These are phyloP conservation scores for Pseudomyrmex concolor DNA, from an alignment of 1,140 invertebrate species.

Conservation along the genomic window DNA sequence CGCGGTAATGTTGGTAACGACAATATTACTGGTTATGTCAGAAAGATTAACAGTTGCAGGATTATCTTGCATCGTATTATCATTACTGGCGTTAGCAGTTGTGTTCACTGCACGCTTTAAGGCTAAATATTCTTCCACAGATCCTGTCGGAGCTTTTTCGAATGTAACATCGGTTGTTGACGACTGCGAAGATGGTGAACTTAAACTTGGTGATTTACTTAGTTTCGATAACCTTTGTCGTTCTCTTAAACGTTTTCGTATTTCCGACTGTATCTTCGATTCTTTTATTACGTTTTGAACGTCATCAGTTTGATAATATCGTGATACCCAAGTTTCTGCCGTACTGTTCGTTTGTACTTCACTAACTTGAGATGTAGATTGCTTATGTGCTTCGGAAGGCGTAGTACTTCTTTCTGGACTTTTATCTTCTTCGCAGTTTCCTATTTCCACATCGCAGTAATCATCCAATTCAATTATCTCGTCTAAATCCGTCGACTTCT, in stretches of 20 bases:
- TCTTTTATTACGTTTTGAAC: constrained; percentile 84
- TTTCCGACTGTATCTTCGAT: constrained; percentile 84
- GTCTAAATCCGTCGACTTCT: constrained; percentile 73
- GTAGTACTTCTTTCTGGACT: constrained; percentile 44
- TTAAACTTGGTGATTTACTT: constrained; percentile 76
- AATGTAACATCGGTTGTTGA: constrained; percentile 14
- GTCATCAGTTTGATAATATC: constrained; percentile 83
- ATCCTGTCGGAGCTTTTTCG: constrained; percentile 78
- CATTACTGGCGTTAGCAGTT: neutral
- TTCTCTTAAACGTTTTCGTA: constrained; percentile 83
- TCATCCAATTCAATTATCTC: constrained; percentile 84
- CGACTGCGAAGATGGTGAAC: constrained; percentile 41
- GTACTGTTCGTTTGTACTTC: constrained; percentile 40
- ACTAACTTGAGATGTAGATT: constrained; percentile 10
- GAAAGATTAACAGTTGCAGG: neutral
- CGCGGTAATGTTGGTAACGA: neutral
- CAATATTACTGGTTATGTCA: too few relatives aligned
- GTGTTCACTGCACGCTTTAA: constrained; percentile 71
- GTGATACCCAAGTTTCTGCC: constrained; percentile 82
- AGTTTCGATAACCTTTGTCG: constrained; percentile 81
- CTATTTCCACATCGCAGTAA: constrained; percentile 82
- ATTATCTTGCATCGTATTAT: constrained; percentile 20
- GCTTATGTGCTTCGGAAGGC: constrained; percentile 6
- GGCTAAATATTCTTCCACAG: constrained; percentile 83
- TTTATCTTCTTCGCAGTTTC: constrained; percentile 67